phyloP scores from a whole-genome alignment of 1,140 invertebrate species.

The Drosophila grimshawi region DNA sequence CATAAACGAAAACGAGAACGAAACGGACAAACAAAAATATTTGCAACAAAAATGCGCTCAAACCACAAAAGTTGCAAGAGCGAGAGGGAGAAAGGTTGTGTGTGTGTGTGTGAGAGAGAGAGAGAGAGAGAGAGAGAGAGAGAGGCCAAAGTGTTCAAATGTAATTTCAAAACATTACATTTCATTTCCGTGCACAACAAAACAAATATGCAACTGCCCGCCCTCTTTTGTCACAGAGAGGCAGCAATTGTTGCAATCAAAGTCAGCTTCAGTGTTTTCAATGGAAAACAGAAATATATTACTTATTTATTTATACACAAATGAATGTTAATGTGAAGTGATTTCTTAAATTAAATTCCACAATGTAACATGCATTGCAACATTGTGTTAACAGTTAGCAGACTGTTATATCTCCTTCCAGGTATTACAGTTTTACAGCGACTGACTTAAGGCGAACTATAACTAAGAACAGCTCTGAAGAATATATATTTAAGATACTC shows the following conservation, averaged over 20 bases:
- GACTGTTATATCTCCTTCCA: too few relatives aligned
- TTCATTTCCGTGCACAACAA: constrained; percentile 26
- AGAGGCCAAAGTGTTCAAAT: constrained; percentile 12
- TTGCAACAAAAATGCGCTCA: not conserved
- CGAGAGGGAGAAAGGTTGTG: not conserved
- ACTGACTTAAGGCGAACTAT: too few relatives aligned
- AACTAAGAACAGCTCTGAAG: too few relatives aligned
- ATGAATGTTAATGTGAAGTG: too few relatives aligned
- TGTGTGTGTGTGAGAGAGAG: not conserved
- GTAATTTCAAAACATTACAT: constrained; percentile 22
- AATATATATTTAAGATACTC: too few relatives aligned
- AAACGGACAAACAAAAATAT: not conserved
- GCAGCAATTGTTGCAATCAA: not conserved
- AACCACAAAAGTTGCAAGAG: not conserved
- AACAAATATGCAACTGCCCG: not conserved
- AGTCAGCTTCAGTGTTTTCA: not conserved
- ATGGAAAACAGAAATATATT: not conserved
- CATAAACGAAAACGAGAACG: constrained; percentile 36
- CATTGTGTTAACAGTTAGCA: not conserved
- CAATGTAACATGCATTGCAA: too few relatives aligned
- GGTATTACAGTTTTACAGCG: too few relatives aligned
- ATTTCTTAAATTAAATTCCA: too few relatives aligned
- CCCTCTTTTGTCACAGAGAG: not conserved
- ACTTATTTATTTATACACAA: too few relatives aligned
- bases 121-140: not conserved